Evolutionary conservation across 2,797 vertebrate species (phyloP).

Genomic region (Pithecia hirsuta): DNA sequence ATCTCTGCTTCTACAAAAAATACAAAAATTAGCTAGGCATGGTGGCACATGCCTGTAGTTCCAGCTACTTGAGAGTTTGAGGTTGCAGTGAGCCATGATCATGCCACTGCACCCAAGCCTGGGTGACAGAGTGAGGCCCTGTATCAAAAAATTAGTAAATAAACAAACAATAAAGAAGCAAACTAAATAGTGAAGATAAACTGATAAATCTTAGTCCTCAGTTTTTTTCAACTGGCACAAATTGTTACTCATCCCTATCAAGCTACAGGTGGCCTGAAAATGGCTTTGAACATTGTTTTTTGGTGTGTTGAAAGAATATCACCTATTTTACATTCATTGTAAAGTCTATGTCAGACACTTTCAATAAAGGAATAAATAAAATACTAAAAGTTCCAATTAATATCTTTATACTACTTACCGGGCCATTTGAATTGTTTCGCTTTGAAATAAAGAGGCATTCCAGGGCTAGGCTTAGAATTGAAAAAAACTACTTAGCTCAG

Average conservation of each 20-base stretch:
- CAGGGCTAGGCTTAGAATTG: background rate
- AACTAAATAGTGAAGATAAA: background rate
- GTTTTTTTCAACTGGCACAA: background rate
- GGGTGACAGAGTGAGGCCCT: background rate
- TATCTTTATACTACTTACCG: background rate
- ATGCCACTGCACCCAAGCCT: background rate
- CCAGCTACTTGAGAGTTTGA: background rate
- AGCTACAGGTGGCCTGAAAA: background rate
- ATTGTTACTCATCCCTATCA: background rate
- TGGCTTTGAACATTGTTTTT: background rate
- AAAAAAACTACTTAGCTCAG: background rate
- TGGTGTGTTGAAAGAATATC: background rate
- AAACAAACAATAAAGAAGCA: background rate
- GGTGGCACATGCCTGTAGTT: too few relatives aligned
- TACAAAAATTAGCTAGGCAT: background rate
- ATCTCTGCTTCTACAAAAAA: background rate
- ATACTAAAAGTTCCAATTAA: background rate
- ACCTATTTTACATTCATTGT: background rate
- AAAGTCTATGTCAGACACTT: background rate
- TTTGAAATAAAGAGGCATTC: conserved; percentile 7
- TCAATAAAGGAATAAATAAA: background rate
- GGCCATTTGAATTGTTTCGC: background rate
- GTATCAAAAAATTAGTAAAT: background rate
- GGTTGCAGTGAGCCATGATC: background rate
- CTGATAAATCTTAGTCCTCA: background rate